Evolutionary conservation across 2,113 vertebrate genomes (phyloP), one percentile per base, ranked within the genome.

Genomic region (Meleagris gallopavo): DNA sequence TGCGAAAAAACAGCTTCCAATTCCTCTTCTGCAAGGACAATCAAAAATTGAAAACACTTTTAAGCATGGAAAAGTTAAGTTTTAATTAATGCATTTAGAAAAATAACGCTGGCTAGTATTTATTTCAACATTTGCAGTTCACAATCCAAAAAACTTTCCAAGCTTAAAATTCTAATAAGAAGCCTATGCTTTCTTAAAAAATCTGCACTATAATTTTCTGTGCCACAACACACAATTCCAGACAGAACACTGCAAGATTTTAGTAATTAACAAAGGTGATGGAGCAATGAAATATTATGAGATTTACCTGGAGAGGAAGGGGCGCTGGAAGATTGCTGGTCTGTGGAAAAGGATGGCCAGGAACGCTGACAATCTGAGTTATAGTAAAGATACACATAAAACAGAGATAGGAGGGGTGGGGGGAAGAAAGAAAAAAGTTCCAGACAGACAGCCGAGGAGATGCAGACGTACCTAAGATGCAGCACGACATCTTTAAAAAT

Each of bases 311-410:
- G 93, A 94, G 97, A 94, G 86, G 95, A 90, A 72, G 98, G 97
- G 74, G 96, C 97, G 6, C 96, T 96, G 97, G 94, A 97, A 96
- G 98, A 98, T 85, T 96, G 96, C 79, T 98, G 98, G 66, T 98
- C 97, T 65, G 98, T 58, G 24, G 98, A 97, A 96, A 99, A 94
- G 79, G 98, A 98, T 64, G 98, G 97, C 98, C 98, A 99, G 85
- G 98, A 98, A 88, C 97, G 98, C 91, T 98, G 98, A 73, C 83
- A 97, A 95, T 98, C 98, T 99, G 97, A 94, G 97, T 95, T 72
- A 97, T 87, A 96, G 92, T 94, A 77, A 89, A 96, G 81, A 91
- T 27, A 86, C 19, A 96, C 69, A 90, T 92, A 70, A 97, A 65
- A 95, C 25, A 92, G 18, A 91, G 29, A 83, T 9, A 34, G 43